Evolutionary conservation across 2,797 vertebrate species (phyloP).

Genomic region (Martes flavigula): DNA sequence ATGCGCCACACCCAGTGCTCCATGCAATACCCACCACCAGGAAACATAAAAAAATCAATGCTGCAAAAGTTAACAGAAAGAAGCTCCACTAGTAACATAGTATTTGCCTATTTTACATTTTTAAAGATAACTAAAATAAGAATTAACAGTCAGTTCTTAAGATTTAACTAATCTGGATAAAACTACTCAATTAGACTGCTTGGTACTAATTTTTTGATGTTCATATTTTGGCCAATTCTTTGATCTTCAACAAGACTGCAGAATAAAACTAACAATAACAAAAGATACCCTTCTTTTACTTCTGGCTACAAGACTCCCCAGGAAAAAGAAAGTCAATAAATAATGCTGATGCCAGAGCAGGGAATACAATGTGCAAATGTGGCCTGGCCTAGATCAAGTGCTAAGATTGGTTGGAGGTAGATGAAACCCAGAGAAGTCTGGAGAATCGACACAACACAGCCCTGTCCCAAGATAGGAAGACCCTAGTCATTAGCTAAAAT

Average conservation of each 20-base stretch:
- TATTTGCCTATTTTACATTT: neutral
- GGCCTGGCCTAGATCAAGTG: neutral
- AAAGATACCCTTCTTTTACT: neutral
- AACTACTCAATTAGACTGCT: neutral
- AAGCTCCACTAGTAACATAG: neutral
- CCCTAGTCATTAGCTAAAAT: neutral
- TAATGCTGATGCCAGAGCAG: neutral
- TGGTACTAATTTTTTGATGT: neutral
- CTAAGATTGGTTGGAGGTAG: neutral
- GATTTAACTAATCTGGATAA: neutral
- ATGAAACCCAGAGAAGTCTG: neutral
- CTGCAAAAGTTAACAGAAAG: neutral
- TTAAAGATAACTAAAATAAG: constrained; percentile 22
- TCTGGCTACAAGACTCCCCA: neutral
- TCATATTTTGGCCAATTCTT: neutral
- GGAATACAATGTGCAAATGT: neutral
- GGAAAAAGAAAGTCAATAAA: neutral
- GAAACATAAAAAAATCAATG: neutral
- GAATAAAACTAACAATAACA: neutral
- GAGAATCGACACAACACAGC: neutral
- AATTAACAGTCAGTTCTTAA: neutral
- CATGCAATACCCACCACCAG: too few species aligned
- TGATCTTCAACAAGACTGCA: constrained; percentile 6
- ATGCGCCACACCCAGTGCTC: too few species aligned
- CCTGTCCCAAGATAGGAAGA: neutral